Conservation (phyloP, 2,888 invertebrate genomes). For the Andrena flavipes region DNA sequence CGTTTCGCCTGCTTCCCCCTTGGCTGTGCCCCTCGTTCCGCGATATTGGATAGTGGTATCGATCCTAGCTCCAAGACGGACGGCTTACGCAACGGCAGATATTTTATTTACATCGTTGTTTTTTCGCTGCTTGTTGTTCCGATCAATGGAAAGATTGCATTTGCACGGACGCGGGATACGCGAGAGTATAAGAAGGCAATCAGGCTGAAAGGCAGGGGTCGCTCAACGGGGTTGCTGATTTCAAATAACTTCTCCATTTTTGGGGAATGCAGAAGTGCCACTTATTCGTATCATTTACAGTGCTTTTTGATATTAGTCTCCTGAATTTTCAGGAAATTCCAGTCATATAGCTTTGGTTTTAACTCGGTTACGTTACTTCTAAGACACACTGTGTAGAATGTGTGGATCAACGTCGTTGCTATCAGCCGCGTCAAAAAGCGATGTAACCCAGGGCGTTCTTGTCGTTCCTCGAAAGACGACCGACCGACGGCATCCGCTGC, state of each 20-base stretch:
- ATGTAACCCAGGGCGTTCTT: slow-evolving; percentile 13
- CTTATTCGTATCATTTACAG: too few relatives aligned
- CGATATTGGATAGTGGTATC: slow-evolving; percentile 49
- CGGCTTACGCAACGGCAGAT: slow-evolving; percentile 39
- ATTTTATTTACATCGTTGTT: slow-evolving; percentile 33
- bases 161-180: background rate
- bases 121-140: background rate
- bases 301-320: too few relatives aligned
- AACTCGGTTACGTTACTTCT: background rate
- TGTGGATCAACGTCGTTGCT: slow-evolving; percentile 15
- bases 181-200: background rate
- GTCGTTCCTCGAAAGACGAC: slow-evolving; percentile 26
- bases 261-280: background rate
- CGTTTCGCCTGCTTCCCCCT: slow-evolving; percentile 39
- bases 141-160: slow-evolving; percentile 8
- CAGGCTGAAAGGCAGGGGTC: background rate
- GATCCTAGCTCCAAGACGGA: slow-evolving; percentile 45
- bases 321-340: too few relatives aligned
- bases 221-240: background rate
- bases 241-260: background rate
- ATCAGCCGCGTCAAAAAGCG: slow-evolving; percentile 12
- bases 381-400: background rate
- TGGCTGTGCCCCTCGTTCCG: slow-evolving; percentile 15
- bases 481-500: slow-evolving; percentile 35
- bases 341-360: background rate